Percentiles rank a stretch among this genome's conserved stretches.
These are phyloP conservation scores for Ormyrus labotus DNA, from an alignment of 2,888 invertebrate species.

Conservation along the genomic window DNA sequence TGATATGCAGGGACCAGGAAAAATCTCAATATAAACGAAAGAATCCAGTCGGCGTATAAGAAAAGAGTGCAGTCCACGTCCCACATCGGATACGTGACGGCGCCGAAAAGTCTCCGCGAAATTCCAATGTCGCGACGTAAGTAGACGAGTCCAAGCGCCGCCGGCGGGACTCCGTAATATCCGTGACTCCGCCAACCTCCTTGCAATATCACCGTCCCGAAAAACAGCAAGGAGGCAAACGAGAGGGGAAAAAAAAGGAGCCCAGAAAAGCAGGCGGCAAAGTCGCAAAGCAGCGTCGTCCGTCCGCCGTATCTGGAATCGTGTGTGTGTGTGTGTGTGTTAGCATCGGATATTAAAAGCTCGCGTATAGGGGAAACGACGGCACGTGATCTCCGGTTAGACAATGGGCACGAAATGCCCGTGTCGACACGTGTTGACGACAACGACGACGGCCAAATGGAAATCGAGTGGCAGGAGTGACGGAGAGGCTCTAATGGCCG, in stretches of 20 bases:
- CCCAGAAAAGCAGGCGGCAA: neutral
- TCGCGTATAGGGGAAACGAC: neutral
- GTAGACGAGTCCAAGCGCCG: conserved; percentile 33
- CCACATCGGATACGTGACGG: neutral
- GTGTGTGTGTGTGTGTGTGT: too few relatives aligned
- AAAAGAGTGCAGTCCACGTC: too few relatives aligned
- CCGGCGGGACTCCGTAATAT: neutral
- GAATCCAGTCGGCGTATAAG: too few relatives aligned
- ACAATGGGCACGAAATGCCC: conserved; percentile 70
- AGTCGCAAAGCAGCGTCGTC: neutral
- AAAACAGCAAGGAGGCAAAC: neutral
- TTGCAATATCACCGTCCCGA: neutral
- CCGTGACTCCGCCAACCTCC: too few relatives aligned
- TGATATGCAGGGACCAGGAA: too few relatives aligned
- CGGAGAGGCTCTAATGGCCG: conserved; percentile 35
- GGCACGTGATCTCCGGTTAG: conserved; percentile 67
- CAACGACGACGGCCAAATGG: conserved; percentile 31
- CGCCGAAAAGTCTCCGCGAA: conserved; percentile 27
- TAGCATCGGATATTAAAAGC: conserved; percentile 65
- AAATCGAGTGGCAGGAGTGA: conserved; percentile 46
- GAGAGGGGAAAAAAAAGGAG: neutral
- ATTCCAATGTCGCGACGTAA: conserved; percentile 23
- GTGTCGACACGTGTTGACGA: conserved; percentile 66
- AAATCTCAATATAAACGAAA: too few relatives aligned
- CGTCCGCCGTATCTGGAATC: too few relatives aligned